Evolutionary conservation across 2,113 vertebrate species (phyloP), one percentile per base, ranked within the genome.

Genomic region (Saguinus midas): DNA sequence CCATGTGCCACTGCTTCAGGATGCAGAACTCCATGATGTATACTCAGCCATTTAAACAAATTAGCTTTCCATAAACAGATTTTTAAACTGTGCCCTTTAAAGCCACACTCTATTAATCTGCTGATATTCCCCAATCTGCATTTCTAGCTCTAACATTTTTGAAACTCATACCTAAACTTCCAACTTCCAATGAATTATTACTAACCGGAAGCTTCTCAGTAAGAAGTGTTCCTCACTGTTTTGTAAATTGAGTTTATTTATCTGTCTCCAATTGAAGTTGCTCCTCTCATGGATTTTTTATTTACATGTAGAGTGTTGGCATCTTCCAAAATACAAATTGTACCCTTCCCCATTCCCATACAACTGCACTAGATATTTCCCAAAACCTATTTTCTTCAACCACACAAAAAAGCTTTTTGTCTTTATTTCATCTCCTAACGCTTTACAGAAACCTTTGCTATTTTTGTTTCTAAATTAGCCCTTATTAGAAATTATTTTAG

Each of bases 61-160:
- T 91, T 94, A 87, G 57, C 35, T 94, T 82, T 70, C 32, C 27
- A 73, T 58, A 90, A 90, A 85, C 18, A 92, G 64, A 89, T 80
- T 75, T 96, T 94, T 87, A 81, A 96, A 73, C 52, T 68, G 58
- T 83, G 35, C 18, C 72, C 37, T 94, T 95, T 94, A 96, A 89
- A 91, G 29, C 40, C 45, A 20, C 18, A 84, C 43, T 92, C 18
- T 16, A 76, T 83, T 82, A 68, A 64, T 82, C 55, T 75, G 27
- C 27, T 83, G 27, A 40, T 80, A 87, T 40, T 76, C 27, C 4
- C 27, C 35, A 70, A 72, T 66, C 37, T 92, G 7, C 84, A 45
- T 79, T 92, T 90, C n/a, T 64, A 61, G 35, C 20, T 37, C 32
- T 78, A 66, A 57, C 5, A n/a, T 23, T 80, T 95, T 80, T 64